Evolutionary conservation across 2,888 invertebrate species (phyloP).

Genomic region (Brenthis ino): DNA sequence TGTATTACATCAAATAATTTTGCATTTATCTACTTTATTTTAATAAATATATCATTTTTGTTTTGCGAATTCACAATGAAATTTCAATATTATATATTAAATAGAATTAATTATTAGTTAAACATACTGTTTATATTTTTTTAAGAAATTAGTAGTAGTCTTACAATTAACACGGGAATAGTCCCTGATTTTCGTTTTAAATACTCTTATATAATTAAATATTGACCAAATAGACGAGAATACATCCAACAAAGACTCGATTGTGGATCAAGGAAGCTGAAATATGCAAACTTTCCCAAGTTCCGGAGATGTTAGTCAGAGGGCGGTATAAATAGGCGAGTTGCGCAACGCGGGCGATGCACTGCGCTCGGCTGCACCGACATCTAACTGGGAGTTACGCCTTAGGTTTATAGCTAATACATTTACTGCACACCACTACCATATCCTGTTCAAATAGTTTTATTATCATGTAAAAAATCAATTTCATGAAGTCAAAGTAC

Average conservation of each 20-base stretch:
- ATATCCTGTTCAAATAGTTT: no score
- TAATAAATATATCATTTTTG: no score
- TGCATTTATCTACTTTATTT: no score
- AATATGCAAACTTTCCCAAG: slow-evolving; percentile 46
- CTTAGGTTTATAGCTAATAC: not conserved
- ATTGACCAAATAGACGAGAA: not conserved
- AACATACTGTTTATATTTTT: no score
- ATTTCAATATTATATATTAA: no score
- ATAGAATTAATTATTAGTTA: no score
- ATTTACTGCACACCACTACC: not conserved
- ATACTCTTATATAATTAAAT: not conserved
- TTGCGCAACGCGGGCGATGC: slow-evolving; percentile 58
- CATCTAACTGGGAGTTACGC: slow-evolving; percentile 6
- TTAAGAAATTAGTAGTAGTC: no score
- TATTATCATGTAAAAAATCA: no score
- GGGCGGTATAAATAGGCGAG: slow-evolving; percentile 50
- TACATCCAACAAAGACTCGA: slow-evolving; percentile 8
- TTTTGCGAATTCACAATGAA: no score
- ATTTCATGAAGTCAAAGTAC: no score
- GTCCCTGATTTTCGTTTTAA: not conserved
- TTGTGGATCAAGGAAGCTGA: slow-evolving; percentile 34
- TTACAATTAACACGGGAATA: no score
- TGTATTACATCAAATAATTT: no score
- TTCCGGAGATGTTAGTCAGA: slow-evolving; percentile 43
- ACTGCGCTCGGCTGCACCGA: slow-evolving; percentile 44